Percentiles rank a stretch among this genome's conserved stretches.
Conservation (phyloP, 2,888 invertebrate genomes). For the Deroplatys truncata region DNA sequence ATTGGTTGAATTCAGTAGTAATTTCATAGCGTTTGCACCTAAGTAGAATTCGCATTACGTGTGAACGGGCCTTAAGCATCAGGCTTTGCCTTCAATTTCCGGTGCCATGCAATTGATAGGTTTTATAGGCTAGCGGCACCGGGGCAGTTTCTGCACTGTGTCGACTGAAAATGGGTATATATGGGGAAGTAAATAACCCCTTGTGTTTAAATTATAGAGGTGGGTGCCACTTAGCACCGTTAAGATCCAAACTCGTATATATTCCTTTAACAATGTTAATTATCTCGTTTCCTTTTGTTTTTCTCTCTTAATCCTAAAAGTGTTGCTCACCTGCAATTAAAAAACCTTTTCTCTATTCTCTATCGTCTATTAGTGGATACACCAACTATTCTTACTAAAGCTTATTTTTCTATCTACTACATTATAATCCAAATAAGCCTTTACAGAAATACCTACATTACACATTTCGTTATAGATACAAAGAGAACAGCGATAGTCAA, state of each 20-base stretch:
- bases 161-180: background rate
- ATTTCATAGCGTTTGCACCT: too few species aligned
- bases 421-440: too few species aligned
- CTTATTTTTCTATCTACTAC: too few species aligned
- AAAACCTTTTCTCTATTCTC: too few species aligned
- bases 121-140: background rate
- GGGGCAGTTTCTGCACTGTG: too few species aligned
- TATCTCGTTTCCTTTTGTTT: background rate
- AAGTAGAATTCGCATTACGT: background rate
- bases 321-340: too few species aligned
- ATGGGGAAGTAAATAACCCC: background rate
- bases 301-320: background rate
- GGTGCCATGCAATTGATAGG: conserved; percentile 1
- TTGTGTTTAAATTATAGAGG: background rate
- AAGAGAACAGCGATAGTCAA: too few species aligned
- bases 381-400: too few species aligned
- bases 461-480: too few species aligned
- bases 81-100: background rate
- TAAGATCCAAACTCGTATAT: background rate
- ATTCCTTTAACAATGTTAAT: background rate
- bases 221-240: background rate
- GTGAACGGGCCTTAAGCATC: background rate
- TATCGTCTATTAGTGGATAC: too few species aligned
- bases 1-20: too few species aligned
- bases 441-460: too few species aligned